Evolutionary conservation across 2,888 invertebrate genomes (phyloP).

Genomic region (Cancer borealis): DNA sequence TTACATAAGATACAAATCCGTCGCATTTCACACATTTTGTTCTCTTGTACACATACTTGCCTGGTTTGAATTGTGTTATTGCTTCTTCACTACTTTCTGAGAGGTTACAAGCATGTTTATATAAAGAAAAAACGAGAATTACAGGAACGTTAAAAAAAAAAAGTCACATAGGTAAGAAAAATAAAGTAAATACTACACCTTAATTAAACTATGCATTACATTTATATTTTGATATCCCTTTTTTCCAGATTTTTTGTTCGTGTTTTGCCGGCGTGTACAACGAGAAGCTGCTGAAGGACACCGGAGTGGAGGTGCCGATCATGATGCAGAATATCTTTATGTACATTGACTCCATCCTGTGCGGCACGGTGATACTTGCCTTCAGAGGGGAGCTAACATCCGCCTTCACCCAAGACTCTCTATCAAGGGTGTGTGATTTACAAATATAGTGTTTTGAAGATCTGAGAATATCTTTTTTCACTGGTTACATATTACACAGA

Average conservation of each 20-base stretch:
- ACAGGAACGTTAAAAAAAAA: no score
- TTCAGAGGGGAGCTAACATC: constrained; percentile 85
- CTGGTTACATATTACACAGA: background rate
- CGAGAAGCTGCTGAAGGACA: constrained; percentile 93
- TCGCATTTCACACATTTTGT: no score
- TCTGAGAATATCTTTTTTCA: background rate
- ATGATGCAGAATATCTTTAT: constrained; percentile 96
- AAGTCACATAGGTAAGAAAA: no score
- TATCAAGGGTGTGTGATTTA: constrained; percentile 80
- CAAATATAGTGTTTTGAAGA: background rate
- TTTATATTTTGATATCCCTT: background rate
- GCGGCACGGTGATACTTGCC: constrained; percentile 88
- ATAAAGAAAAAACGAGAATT: no score
- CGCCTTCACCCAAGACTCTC: constrained; percentile 83
- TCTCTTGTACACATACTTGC: no score
- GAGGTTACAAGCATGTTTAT: background rate
- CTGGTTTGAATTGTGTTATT: background rate
- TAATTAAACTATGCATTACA: no score
- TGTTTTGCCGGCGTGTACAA: constrained; percentile 97
- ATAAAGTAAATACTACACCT: no score
- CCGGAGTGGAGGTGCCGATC: constrained; percentile 89
- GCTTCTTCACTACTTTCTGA: background rate
- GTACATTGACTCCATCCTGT: constrained; percentile 96
- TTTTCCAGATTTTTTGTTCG: constrained; percentile 91
- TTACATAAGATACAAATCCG: background rate